Conservation (phyloP, 2,888 invertebrate species). For the Scaptomyza flava region DNA sequence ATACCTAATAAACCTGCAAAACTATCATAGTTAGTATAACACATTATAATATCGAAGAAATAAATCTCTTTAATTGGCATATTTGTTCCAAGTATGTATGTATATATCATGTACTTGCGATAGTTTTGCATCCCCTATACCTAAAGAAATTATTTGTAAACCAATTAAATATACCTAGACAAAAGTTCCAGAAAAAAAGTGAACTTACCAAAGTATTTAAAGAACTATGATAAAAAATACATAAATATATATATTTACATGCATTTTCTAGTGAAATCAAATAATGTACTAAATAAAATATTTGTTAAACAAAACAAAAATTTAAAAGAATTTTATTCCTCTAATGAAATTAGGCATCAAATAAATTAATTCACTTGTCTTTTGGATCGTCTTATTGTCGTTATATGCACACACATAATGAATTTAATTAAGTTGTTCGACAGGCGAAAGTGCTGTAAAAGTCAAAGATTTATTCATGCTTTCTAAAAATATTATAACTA, state of each 20-base stretch:
- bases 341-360: neutral
- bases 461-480: neutral
- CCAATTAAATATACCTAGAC: slow-evolving; percentile 29
- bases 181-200: slow-evolving; percentile 57
- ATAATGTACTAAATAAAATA: slow-evolving; percentile 59
- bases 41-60: no score
- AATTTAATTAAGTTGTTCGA: neutral
- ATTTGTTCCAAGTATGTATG: no score
- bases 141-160: slow-evolving; percentile 21
- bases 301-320: slow-evolving; percentile 42
- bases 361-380: no score
- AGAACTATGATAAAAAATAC: slow-evolving; percentile 56
- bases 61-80: no score
- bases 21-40: no score
- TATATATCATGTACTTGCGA: neutral
- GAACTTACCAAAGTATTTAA: slow-evolving; percentile 75
- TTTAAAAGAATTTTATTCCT: neutral
- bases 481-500: neutral
- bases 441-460: neutral
- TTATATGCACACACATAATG: neutral
- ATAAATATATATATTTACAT: slow-evolving; percentile 78
- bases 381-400: neutral
- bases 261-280: slow-evolving; percentile 79
- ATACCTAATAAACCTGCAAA: slow-evolving; percentile 18
- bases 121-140: slow-evolving; percentile 3